Conservation (phyloP, 1,140 invertebrate genomes). For the Ptiloglossa arizonensis region DNA sequence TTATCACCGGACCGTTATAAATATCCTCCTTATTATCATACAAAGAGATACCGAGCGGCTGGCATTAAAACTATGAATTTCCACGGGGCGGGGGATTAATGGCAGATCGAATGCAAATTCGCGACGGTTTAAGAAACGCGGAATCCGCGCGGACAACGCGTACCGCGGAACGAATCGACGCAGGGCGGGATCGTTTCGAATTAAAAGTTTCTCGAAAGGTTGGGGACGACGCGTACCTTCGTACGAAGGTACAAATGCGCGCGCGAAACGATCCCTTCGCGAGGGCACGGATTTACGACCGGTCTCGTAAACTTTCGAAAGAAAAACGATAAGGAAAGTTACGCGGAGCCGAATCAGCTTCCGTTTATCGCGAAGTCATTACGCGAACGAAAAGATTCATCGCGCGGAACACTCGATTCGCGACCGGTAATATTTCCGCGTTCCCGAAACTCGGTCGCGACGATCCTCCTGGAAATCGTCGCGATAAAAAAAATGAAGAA, state of each 20-base stretch:
- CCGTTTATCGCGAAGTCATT: background rate
- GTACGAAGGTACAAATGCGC: no score
- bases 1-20: constrained; percentile 31
- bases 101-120: constrained; percentile 38
- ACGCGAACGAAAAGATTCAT: no score
- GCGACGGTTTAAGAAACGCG: constrained; percentile 16
- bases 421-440: no score
- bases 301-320: background rate
- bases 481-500: background rate
- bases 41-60: constrained; percentile 39
- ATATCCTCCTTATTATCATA: constrained; percentile 44
- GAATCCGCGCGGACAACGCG: background rate
- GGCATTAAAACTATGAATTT: constrained; percentile 42
- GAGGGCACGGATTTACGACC: background rate
- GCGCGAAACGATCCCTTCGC: no score
- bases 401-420: no score
- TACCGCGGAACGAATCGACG: no score
- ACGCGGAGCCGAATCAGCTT: no score
- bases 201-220: no score
- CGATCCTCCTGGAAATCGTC: no score
- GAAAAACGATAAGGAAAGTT: background rate
- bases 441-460: no score
- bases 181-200: no score
- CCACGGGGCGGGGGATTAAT: constrained; percentile 33
- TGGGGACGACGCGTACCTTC: no score